Conservation (phyloP, 2,113 vertebrate species). For the Poecile atricapillus region DNA sequence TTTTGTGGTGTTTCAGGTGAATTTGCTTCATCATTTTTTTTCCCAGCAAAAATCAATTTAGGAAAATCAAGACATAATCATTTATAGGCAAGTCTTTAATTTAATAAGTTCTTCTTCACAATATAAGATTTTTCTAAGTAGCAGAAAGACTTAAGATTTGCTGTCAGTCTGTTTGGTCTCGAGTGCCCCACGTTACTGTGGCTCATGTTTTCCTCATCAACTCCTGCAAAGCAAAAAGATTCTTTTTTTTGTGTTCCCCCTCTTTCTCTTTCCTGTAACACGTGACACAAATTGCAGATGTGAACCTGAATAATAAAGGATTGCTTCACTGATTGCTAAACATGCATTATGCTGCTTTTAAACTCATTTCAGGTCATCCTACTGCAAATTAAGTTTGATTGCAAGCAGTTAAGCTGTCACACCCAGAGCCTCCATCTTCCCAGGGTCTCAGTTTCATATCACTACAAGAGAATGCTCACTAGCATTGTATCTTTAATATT, state of each 20-base stretch:
- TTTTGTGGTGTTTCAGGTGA: background rate
- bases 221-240: background rate
- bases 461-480: background rate
- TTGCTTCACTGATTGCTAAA: conserved; percentile 65
- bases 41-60: background rate
- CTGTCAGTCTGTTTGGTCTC: background rate
- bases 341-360: conserved; percentile 64
- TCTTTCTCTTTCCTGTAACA: background rate
- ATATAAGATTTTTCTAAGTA: background rate
- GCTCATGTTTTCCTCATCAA: background rate
- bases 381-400: conserved; percentile 70
- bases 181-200: background rate
- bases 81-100: background rate
- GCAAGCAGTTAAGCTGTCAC: conserved; percentile 69
- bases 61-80: background rate
- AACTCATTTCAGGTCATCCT: conserved; percentile 65
- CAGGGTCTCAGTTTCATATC: conserved; percentile 3
- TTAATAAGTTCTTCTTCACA: background rate
- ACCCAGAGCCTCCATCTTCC: conserved; percentile 26
- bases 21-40: background rate
- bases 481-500: background rate
- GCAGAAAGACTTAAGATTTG: background rate
- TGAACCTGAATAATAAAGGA: conserved; percentile 61
- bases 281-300: conserved; percentile 35
- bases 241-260: background rate